These are phyloP conservation scores for Solenodon paradoxus DNA, from an alignment of 2,113 vertebrate species.

Conservation along the genomic window DNA sequence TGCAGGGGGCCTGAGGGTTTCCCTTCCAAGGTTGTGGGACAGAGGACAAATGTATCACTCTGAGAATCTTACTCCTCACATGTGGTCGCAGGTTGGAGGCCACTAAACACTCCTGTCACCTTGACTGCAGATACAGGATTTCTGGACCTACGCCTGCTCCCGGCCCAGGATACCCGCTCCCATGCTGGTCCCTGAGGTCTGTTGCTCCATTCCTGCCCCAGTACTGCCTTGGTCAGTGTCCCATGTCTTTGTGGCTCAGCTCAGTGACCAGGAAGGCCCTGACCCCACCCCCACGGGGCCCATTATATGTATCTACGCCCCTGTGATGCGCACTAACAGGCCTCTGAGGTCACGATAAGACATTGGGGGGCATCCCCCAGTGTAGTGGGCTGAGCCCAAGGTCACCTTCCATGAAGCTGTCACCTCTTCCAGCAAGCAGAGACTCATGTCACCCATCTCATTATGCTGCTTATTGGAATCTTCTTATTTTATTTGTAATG, in stretches of 20 bases:
- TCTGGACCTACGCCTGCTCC: neutral
- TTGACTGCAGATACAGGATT: neutral
- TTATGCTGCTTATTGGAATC: fast-evolving
- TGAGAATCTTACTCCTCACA: neutral
- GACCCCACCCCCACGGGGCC: neutral
- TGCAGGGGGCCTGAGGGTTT: neutral
- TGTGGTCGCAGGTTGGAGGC: neutral
- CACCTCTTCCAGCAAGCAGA: fast-evolving
- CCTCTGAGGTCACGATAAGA: neutral
- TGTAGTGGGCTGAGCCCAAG: neutral
- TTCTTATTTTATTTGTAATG: neutral
- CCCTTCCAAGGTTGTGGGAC: neutral
- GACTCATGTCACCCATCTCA: neutral
- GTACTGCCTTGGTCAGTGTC: neutral
- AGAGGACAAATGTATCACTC: neutral
- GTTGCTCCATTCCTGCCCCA: neutral
- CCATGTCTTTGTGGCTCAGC: neutral
- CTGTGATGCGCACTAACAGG: too few relatives aligned
- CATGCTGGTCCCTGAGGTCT: neutral
- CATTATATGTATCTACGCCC: fast-evolving
- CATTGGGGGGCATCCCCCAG: fast-evolving
- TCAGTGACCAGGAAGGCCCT: neutral
- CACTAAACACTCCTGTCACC: neutral
- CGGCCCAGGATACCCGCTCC: too few relatives aligned
- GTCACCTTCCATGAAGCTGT: fast-evolving